These are phyloP conservation scores for Thunnus maccoyii DNA, from an alignment of 2,113 vertebrate genomes.

Conservation along the genomic window DNA sequence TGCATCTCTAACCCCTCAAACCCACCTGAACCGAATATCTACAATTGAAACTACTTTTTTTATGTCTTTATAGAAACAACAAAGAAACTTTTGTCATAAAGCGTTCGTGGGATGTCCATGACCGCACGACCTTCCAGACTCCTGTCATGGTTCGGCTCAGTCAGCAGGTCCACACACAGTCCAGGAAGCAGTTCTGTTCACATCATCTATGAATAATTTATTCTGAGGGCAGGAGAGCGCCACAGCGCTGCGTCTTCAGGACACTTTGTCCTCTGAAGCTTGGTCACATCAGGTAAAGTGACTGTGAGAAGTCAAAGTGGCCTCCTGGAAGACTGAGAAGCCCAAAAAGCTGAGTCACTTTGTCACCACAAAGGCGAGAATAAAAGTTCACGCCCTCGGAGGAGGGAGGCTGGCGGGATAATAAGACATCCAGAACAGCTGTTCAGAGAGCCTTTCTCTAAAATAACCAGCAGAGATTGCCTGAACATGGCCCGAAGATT, in stretches of 20 bases:
- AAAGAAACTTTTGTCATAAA: too few relatives aligned
- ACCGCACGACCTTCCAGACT: fast-evolving
- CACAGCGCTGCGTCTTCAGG: conserved; percentile 3
- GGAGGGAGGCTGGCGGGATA: neutral
- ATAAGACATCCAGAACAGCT: conserved; percentile 65
- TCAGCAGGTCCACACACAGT: conserved; percentile 9
- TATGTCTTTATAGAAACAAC: too few relatives aligned
- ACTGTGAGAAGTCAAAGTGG: conserved; percentile 26
- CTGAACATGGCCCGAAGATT: conserved; percentile 72
- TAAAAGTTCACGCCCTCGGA: neutral
- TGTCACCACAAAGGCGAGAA: conserved; percentile 27
- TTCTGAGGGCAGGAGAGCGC: neutral
- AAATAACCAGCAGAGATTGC: conserved; percentile 48
- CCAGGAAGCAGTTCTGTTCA: conserved; percentile 41
- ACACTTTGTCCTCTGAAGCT: conserved; percentile 29
- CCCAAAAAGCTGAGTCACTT: conserved; percentile 34
- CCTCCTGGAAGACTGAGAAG: conserved; percentile 27
- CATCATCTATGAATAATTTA: conserved; percentile 27
- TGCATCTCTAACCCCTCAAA: too few relatives aligned
- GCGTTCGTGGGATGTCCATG: too few relatives aligned
- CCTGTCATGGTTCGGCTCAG: neutral
- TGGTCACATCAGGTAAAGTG: conserved; percentile 8
- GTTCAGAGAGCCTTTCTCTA: conserved; percentile 46
- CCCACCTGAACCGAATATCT: too few relatives aligned
- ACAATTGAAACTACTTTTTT: too few relatives aligned